Base-by-base conservation (phyloP, 1,140 invertebrate genomes). In the Colletes latitarsis region DNA sequence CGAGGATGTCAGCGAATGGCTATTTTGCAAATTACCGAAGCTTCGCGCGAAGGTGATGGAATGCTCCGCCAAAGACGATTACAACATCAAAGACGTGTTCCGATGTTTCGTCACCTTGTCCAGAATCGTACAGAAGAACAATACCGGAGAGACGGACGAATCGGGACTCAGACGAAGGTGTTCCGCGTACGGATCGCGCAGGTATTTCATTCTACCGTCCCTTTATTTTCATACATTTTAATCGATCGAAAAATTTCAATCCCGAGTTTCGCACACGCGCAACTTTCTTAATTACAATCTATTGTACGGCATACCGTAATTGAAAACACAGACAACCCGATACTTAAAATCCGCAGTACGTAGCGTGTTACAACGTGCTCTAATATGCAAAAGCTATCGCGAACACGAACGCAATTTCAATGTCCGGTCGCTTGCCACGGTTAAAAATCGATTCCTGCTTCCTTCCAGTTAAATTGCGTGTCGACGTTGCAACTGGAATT, bases 1-100 rank as follows among this genome's bases (percentile, higher is more conserved):
- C 72, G 96, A 97, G 89, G 96, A 97, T 87, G 96, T 97, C 4
- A 96, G 95, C 68, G 96, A 97, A 87, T 97, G 96, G 96, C 93
- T 97, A 3, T 96, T 95, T 88, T 96, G 96, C 87, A 95, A 97
- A 89, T 91, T 97, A 76, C 96, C 96, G 0, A 96, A 95, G 90
- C 93, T 96, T 91, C 96, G 96, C 86, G 96, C 95, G 58, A 96
- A 96, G 91, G 95, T 97, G 17, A 94, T 97, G 85, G 96, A 97
- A 90, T 97, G 96, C 87, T 97, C 96, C 3, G 96, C 97, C 5
- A 97, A 97, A 90, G 96, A 96, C 82, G 96, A 97, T 89, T 94
- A 94, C 86, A 97, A 97, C 90, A 95, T 97, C 74, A 96, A 95
- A 88, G 96, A 97, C 81, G 94, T 97, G 62, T 97, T 97, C 89